These are phyloP conservation scores for Excalfactoria chinensis DNA, from an alignment of 2,113 vertebrate genomes.

Conservation along the genomic window DNA sequence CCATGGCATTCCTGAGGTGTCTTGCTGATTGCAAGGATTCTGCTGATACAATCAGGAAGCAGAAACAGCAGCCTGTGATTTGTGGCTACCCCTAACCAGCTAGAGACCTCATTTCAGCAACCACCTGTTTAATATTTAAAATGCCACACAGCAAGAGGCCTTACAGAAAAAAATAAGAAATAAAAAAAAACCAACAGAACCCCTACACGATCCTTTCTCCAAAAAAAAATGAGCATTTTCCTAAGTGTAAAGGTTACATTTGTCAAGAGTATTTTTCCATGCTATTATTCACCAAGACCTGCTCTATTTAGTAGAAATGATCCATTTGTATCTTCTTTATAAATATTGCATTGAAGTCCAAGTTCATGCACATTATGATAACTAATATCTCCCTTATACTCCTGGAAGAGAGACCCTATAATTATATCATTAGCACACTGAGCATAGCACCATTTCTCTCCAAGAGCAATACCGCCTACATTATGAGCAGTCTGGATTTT, in stretches of 20 bases:
- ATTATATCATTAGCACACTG: conserved; percentile 43
- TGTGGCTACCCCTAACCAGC: neutral
- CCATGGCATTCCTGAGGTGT: neutral
- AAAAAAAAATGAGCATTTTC: fast-evolving
- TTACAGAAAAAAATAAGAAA: neutral
- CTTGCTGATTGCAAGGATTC: neutral
- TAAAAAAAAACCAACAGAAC: neutral
- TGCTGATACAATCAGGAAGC: neutral
- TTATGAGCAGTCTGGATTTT: neutral
- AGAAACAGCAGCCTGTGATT: neutral
- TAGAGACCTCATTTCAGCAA: neutral
- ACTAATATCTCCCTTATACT: conserved; percentile 31
- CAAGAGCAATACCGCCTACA: neutral
- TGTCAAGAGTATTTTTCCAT: neutral
- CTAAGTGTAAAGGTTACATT: neutral
- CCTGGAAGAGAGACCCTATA: conserved; percentile 3
- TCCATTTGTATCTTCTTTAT: conserved; percentile 11
- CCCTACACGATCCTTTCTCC: neutral
- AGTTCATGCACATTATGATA: conserved; percentile 34
- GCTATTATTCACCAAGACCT: neutral
- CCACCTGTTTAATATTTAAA: neutral
- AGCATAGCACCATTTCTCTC: conserved; percentile 23
- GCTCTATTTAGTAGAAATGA: neutral
- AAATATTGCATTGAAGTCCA: conserved; percentile 48
- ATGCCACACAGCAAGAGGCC: neutral